Percentiles rank a stretch among this genome's conserved stretches.
Conservation (phyloP, 2,888 invertebrate genomes). For the Watsonalla cultraria region DNA sequence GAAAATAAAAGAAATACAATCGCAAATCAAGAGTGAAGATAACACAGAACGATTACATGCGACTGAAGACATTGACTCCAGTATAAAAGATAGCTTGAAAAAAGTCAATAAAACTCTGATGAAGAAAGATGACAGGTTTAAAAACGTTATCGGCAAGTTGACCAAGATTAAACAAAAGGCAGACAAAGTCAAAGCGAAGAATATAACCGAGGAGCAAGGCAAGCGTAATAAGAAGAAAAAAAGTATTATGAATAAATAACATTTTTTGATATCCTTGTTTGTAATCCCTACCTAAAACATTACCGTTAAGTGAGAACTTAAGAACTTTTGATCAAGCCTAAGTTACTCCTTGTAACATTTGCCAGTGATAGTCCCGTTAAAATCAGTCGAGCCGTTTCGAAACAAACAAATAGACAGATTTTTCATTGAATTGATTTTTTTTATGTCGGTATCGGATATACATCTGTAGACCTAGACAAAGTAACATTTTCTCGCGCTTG, state of each 20-base stretch:
- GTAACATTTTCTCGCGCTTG: too few relatives aligned
- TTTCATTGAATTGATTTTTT: too few relatives aligned
- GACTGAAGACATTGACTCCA: conserved; percentile 45
- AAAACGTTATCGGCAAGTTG: conserved; percentile 67
- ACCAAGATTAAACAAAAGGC: conserved; percentile 67
- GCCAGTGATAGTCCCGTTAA: too few relatives aligned
- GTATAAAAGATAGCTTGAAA: conserved; percentile 55
- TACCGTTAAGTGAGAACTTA: too few relatives aligned
- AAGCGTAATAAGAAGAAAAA: conserved; percentile 39
- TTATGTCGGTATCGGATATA: too few relatives aligned
- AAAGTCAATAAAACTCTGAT: conserved; percentile 64
- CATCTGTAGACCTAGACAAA: too few relatives aligned
- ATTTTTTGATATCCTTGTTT: background rate
- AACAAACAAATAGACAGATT: too few relatives aligned
- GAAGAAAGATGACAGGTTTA: conserved; percentile 71
- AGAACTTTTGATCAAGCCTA: too few relatives aligned
- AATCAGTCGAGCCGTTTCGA: too few relatives aligned
- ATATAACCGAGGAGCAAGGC: conserved; percentile 12
- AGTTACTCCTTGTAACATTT: too few relatives aligned
- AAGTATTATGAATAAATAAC: conserved; percentile 23
- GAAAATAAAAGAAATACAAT: conserved; percentile 57
- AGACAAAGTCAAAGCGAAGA: conserved; percentile 37
- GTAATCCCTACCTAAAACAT: too few relatives aligned
- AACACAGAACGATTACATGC: conserved; percentile 30
- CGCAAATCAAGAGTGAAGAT: conserved; percentile 36